Conservation (phyloP, 2,888 invertebrate genomes). For the Agonum fuliginosum region DNA sequence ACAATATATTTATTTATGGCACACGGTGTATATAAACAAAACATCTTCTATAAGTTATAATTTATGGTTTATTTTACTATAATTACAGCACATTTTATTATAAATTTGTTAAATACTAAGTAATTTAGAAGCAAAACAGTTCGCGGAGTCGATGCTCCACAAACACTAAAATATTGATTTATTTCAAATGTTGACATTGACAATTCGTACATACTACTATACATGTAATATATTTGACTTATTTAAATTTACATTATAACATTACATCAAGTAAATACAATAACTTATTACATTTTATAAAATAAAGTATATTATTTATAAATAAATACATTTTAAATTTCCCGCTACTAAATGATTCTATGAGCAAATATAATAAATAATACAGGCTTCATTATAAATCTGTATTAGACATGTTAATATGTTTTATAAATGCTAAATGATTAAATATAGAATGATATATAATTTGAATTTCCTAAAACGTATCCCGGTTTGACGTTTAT, state of each 20-base stretch:
- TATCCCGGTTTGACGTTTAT: constrained; percentile 33
- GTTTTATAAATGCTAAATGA: background rate
- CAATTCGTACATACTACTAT: background rate
- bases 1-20: constrained; percentile 50
- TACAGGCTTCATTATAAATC: too few relatives aligned
- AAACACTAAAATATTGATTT: constrained; percentile 38
- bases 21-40: constrained; percentile 43
- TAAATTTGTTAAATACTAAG: constrained; percentile 18
- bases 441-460: background rate
- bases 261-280: too few relatives aligned
- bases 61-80: constrained; percentile 27
- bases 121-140: background rate
- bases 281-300: too few relatives aligned
- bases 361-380: too few relatives aligned
- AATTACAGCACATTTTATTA: constrained; percentile 29
- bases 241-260: too few relatives aligned
- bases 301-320: too few relatives aligned
- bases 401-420: too few relatives aligned
- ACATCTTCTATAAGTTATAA: constrained; percentile 43
- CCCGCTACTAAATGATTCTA: too few relatives aligned
- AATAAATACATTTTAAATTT: too few relatives aligned
- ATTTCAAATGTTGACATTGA: constrained; percentile 26
- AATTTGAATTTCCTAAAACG: constrained; percentile 9
- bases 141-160: constrained; percentile 15
- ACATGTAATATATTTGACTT: too few relatives aligned